Evolutionary conservation across 92 coral and sea anemone species (phyloP), one percentile per base, ranked within the genome.

Genomic region (Heliopora coerulea): DNA sequence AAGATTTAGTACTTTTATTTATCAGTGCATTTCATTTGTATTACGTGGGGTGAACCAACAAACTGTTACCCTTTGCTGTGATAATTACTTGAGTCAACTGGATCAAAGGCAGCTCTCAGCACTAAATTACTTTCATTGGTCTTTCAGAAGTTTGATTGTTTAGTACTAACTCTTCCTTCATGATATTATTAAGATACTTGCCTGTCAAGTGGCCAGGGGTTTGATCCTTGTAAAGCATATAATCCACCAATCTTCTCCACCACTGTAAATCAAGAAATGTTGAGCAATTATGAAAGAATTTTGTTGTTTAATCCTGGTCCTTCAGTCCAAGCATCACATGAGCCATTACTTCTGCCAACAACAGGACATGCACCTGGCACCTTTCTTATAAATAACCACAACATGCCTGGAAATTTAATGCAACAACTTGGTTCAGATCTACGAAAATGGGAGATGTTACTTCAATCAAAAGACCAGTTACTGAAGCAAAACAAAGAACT

Each of bases 401-500:
- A 25, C 20, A 33, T 54, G 32, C 49, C 62, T 21, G 58, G 63
- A 49, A 35, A 21, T 28, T 48, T 26, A 17, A 26, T 67, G 17
- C 35, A 67, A 15, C 74, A 67, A 15, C 52, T 46, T 46, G 2
- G 3, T 15, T 6, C 52, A 46, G 61, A 56, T 28, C 61, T 11
- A 56, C 1, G 61, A 23, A 14, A 28, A 56, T 28, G 28, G 28
- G 30, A 56, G 23, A 14, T 56, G 11, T 23, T 56, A 31, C 52
- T 52, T 12, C 77, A 70, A 3, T 19, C 77, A 0, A 70, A 70
- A 70, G 40, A 70, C 19, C 63, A 30, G 19, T 31, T 54, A 25
- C 48, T 70, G 8, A 54, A 49, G 0, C 56, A 70, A 54, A 70
- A 52, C 29, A 34, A 54, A 33, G 64, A 70, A 15, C 20, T 70